Percentiles rank a stretch among this genome's conserved stretches.
phyloP scores from a whole-genome alignment of 2,888 invertebrate genomes.

The Teleogryllus oceanicus region DNA sequence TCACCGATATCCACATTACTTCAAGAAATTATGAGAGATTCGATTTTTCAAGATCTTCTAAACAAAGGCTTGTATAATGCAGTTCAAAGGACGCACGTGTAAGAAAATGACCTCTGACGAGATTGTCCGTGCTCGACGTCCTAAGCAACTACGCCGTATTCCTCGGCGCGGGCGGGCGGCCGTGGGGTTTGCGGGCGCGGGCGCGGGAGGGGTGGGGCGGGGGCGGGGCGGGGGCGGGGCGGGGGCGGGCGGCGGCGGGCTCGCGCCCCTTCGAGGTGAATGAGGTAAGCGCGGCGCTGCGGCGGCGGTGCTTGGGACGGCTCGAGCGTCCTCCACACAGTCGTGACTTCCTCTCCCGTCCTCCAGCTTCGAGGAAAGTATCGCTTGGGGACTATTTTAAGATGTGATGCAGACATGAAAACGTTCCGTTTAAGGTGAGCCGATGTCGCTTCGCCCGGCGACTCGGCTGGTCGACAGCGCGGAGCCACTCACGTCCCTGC shows the following conservation, averaged over 20 bases:
- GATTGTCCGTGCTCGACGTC: no score
- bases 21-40: no score
- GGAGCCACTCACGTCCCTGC: no score
- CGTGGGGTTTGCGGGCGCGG: not conserved
- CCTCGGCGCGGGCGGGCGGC: not conserved
- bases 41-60: no score
- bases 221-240: not conserved
- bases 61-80: no score
- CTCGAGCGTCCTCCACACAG: not conserved
- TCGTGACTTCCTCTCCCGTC: conserved; percentile 18
- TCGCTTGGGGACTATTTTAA: not conserved
- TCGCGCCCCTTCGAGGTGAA: conserved; percentile 8
- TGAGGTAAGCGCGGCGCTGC: not conserved
- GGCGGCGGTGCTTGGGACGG: not conserved
- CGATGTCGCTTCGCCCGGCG: not conserved
- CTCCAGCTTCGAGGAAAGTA: conserved; percentile 18
- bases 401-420: conserved; percentile 1
- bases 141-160: no score
- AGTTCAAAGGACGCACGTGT: no score
- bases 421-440: not conserved
- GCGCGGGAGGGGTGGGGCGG: not conserved
- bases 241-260: not conserved
- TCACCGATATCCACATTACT: no score
- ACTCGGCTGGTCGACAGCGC: not conserved
- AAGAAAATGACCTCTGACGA: no score